These are phyloP conservation scores for Sterrhoptilus dennistouni DNA, from an alignment of 2,113 vertebrate genomes.

Conservation along the genomic window DNA sequence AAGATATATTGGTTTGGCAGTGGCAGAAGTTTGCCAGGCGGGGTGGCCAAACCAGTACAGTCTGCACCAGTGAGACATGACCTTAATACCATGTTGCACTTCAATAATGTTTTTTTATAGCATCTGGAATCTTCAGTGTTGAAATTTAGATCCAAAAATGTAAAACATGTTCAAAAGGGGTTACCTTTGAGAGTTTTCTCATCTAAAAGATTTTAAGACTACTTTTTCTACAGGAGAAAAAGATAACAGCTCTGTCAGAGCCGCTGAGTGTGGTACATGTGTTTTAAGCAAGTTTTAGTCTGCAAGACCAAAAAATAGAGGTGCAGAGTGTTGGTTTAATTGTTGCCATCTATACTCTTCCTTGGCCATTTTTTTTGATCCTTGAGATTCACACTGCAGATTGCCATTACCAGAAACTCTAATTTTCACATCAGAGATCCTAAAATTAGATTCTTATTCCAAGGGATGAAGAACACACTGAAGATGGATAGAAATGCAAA, in stretches of 20 bases:
- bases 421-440: neutral
- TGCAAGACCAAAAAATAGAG: neutral
- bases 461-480: neutral
- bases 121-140: neutral
- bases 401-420: neutral
- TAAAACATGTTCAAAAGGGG: neutral
- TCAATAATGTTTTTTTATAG: conserved; percentile 2
- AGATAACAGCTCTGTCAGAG: neutral
- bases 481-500: neutral
- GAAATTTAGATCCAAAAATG: neutral
- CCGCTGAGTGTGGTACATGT: neutral
- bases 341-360: neutral
- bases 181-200: neutral
- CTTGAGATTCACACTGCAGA: neutral
- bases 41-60: neutral
- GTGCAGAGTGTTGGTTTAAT: neutral
- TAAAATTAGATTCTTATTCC: neutral
- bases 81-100: neutral
- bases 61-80: neutral
- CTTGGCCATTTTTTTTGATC: neutral
- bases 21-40: conserved; percentile 39
- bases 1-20: conserved; percentile 46
- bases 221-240: neutral
- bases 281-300: neutral
- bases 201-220: neutral